Percentiles rank a stretch among this genome's conserved stretches.
These are phyloP conservation scores for Calephelis nemesis DNA, from an alignment of 1,140 invertebrate genomes.

Conservation along the genomic window DNA sequence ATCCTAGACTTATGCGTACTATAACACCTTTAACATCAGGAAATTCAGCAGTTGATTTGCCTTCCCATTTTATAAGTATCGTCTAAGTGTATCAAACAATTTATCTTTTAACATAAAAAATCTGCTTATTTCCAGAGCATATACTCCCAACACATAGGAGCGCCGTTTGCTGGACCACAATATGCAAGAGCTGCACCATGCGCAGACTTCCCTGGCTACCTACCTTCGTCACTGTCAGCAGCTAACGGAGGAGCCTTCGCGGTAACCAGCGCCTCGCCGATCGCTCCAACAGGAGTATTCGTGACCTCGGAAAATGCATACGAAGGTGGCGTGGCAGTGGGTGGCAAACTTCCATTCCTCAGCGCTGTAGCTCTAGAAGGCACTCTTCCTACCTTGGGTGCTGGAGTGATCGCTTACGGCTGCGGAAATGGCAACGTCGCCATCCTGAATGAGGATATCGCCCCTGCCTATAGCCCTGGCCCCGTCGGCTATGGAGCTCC, in stretches of 20 bases:
- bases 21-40: too few species aligned
- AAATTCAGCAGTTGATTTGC: too few species aligned
- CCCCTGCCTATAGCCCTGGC: conserved; percentile 3
- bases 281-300: conserved; percentile 30
- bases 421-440: conserved; percentile 41
- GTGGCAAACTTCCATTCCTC: conserved; percentile 43
- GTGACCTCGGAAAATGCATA: conserved; percentile 13
- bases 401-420: conserved; percentile 27
- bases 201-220: not conserved
- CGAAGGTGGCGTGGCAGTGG: conserved; percentile 24
- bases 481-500: conserved; percentile 6
- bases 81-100: not conserved
- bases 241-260: conserved; percentile 31
- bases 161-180: not conserved
- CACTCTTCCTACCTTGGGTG: conserved; percentile 37
- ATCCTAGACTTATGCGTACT: too few species aligned
- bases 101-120: not conserved
- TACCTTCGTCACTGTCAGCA: conserved; percentile 19
- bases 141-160: conserved; percentile 26
- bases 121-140: conserved; percentile 22
- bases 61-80: too few species aligned
- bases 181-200: conserved; percentile 13
- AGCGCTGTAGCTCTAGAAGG: conserved; percentile 44
- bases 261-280: conserved; percentile 35
- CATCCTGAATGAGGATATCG: conserved; percentile 36